These are phyloP conservation scores for Pedetes capensis DNA, from an alignment of 2,113 vertebrate species.

Conservation along the genomic window DNA sequence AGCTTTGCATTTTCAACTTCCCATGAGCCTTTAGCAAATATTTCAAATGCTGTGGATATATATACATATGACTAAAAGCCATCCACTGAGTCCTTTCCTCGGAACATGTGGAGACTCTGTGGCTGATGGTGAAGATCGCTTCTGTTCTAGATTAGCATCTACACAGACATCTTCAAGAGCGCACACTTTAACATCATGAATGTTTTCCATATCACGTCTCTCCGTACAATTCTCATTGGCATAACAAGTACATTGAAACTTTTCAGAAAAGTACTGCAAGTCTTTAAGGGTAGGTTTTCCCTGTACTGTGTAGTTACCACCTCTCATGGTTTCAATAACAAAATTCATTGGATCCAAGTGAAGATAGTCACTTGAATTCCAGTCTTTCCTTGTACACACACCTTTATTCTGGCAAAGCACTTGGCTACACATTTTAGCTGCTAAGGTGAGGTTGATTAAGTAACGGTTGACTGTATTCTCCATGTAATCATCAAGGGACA, in stretches of 20 bases:
- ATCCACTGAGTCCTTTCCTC: background rate
- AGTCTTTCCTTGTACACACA: conserved; percentile 85
- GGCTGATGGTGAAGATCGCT: too few species aligned
- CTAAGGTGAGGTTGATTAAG: conserved; percentile 91
- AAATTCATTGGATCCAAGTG: conserved; percentile 86
- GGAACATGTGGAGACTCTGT: background rate
- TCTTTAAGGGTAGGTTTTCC: conserved; percentile 83
- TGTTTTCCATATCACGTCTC: conserved; percentile 45
- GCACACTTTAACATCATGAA: conserved; percentile 68
- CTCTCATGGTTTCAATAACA: conserved; percentile 73
- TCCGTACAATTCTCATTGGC: conserved; percentile 78
- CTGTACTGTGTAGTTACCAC: conserved; percentile 74
- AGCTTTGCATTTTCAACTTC: background rate
- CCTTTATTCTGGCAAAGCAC: conserved; percentile 87
- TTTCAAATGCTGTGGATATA: background rate
- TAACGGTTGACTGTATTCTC: conserved; percentile 85
- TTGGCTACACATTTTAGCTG: too few species aligned
- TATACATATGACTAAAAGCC: background rate
- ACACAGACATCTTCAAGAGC: conserved; percentile 78
- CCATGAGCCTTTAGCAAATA: background rate
- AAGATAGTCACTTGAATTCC: conserved; percentile 87
- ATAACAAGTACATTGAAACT: conserved; percentile 87
- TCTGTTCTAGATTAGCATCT: conserved; percentile 53
- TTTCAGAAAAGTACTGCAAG: conserved; percentile 77
- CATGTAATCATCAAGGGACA: conserved; percentile 82